Evolutionary conservation across 2,113 vertebrate genomes (phyloP), one percentile per base, ranked within the genome.

Genomic region (Mohoua ochrocephala): DNA sequence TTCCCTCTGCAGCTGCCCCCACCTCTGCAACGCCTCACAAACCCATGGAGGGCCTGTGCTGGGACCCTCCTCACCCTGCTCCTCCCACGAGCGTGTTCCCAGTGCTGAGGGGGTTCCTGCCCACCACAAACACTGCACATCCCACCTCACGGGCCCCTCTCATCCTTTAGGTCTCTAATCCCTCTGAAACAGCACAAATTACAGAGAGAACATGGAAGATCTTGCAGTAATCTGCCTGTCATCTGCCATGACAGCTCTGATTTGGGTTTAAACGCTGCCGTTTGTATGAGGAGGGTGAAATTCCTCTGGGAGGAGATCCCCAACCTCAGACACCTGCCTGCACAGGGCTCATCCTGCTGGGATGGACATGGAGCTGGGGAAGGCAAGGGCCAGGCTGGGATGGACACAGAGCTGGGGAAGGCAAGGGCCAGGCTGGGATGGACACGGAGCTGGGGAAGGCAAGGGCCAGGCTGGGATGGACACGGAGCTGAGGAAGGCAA

Each of bases 201-300:
- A 68, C 24, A 35, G 1, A 23, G 3, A 84, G 41, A 74, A 82
- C n/a, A 41, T 9, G 10, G 23, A 39, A 77, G 30, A 60, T 41
- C 54, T 88, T 28, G n/a, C 84, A 53, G 28, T 83, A 74, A 94
- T 75, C 61, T 91, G 61, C 69, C 21, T 53, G 69, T 95, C 91
- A 87, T 6, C 61, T 42, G 57, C 53, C 18, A 6, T 31, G 87
- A 93, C 86, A 95, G 89, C 53, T 83, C 81, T 57, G 65, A 63
- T 37, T 74, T 54, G 87, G 63, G 73, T 93, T 70, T 59, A 56
- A 95, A 78, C 0, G 1, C 11, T 2, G 67, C 63, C 56, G 64
- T 82, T 79, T 87, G 57, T 35, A 30, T 13, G 17, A 70, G 65
- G 26, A 70, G 41, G 2, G 23, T 47, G 30, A 68, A 82, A 93